phyloP scores from a whole-genome alignment of 2,888 invertebrate genomes.

The Andricus curvator region DNA sequence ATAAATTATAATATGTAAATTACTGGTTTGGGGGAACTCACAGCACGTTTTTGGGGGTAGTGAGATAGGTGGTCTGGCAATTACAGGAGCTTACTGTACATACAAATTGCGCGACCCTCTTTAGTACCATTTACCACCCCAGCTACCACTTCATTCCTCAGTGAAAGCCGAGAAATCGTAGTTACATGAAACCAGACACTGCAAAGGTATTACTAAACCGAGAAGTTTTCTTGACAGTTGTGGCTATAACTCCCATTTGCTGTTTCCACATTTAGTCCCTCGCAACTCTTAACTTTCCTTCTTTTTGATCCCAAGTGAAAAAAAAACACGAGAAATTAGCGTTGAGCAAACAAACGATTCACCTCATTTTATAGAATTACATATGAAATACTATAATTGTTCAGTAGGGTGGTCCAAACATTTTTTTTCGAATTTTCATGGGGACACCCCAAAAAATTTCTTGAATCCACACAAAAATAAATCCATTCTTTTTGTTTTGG shows the following conservation, averaged over 20 bases:
- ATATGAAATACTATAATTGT: too few relatives aligned
- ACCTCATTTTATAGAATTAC: too few relatives aligned
- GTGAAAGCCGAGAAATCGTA: slow-evolving; percentile 3
- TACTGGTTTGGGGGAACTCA: not conserved
- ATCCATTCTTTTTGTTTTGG: too few relatives aligned
- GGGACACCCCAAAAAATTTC: too few relatives aligned
- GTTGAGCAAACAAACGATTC: too few relatives aligned
- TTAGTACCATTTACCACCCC: slow-evolving; percentile 46
- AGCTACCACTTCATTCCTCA: not conserved
- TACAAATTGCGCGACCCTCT: slow-evolving; percentile 52
- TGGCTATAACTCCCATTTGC: not conserved
- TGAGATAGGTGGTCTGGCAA: slow-evolving; percentile 50
- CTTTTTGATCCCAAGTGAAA: not conserved
- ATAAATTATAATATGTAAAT: slow-evolving; percentile 7
- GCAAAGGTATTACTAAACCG: not conserved
- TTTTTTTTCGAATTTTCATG: too few relatives aligned
- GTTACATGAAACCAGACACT: slow-evolving; percentile 7
- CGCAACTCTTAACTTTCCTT: not conserved
- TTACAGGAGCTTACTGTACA: slow-evolving; percentile 52
- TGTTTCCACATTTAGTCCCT: not conserved
- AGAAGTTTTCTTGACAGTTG: not conserved
- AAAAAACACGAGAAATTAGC: not conserved
- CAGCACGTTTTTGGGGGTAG: slow-evolving; percentile 25
- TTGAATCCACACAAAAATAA: too few relatives aligned
- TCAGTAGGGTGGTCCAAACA: too few relatives aligned